phyloP scores from a whole-genome alignment of 2,888 invertebrate genomes.

The Lordiphosa fenestrarum region DNA sequence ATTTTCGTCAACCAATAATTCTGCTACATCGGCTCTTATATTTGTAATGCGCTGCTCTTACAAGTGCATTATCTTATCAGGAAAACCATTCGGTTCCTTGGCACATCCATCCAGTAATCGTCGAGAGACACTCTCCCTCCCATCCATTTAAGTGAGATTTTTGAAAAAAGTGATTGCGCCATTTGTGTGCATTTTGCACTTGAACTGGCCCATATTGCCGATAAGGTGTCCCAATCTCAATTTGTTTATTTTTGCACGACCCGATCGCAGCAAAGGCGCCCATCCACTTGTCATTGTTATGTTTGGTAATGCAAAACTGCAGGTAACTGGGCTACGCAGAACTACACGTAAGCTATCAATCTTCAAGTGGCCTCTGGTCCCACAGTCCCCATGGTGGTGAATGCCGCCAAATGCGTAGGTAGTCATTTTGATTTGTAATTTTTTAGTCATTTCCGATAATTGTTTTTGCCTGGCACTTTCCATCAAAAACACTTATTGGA shows the following conservation, averaged over 20 bases:
- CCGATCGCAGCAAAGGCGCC: conserved; percentile 30
- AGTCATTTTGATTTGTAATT: conserved; percentile 19
- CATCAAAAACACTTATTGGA: conserved; percentile 1
- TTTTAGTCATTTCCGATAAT: conserved; percentile 37
- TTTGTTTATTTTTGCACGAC: conserved; percentile 45
- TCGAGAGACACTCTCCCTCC: conserved; percentile 24
- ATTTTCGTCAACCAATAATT: conserved; percentile 42
- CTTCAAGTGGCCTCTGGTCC: conserved; percentile 12
- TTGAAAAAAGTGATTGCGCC: conserved; percentile 27
- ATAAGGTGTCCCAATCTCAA: conserved; percentile 53
- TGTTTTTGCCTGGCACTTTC: conserved; percentile 23
- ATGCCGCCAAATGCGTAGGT: conserved; percentile 8
- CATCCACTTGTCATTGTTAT: conserved; percentile 44
- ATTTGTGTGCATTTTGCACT: conserved; percentile 68
- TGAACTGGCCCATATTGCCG: conserved; percentile 53
- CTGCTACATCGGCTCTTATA: conserved; percentile 17
- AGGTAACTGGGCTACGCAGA: conserved; percentile 12
- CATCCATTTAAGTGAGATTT: conserved; percentile 28
- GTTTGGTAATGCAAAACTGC: conserved; percentile 8
- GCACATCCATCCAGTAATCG: conserved; percentile 48
- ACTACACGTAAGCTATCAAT: conserved; percentile 1
- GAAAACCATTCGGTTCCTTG: conserved; percentile 20
- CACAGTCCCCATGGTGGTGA: not conserved
- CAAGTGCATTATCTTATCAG: conserved; percentile 63
- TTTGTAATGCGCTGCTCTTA: conserved; percentile 19